Conservation (phyloP, 2,888 invertebrate genomes). For the Pemphredon lugubris region DNA sequence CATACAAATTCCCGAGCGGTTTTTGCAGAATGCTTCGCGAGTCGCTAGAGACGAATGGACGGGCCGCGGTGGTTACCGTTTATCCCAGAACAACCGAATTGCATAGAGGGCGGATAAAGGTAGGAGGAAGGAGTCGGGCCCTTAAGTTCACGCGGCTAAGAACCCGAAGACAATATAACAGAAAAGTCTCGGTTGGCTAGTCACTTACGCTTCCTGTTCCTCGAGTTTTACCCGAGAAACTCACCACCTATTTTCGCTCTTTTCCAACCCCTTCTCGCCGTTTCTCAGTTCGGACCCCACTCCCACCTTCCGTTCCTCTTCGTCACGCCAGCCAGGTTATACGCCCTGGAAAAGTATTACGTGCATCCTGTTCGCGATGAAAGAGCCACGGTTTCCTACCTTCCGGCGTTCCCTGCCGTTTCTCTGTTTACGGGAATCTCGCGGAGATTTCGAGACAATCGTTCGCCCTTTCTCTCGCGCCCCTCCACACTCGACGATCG, state of each 20-base stretch:
- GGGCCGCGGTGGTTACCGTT: not conserved
- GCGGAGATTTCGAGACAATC: not conserved
- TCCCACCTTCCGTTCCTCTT: constrained; percentile 50
- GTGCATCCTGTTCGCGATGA: constrained; percentile 60
- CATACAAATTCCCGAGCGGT: constrained; percentile 23
- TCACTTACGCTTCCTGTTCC: constrained; percentile 64
- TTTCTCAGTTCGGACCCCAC: constrained; percentile 6
- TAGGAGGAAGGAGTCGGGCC: not conserved
- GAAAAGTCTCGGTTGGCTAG: constrained; percentile 62
- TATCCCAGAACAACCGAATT: constrained; percentile 17
- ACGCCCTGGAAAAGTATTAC: constrained; percentile 47
- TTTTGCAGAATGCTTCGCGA: constrained; percentile 25
- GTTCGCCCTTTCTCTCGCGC: not conserved
- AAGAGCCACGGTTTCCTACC: constrained; percentile 50
- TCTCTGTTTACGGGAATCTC: constrained; percentile 4
- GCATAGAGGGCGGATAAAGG: constrained; percentile 1
- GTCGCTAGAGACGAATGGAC: constrained; percentile 30
- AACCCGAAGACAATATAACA: constrained; percentile 59
- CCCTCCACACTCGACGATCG: not conserved
- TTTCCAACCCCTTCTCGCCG: constrained; percentile 25
- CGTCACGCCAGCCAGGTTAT: constrained; percentile 47
- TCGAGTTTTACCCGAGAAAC: constrained; percentile 54
- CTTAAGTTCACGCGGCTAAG: constrained; percentile 15
- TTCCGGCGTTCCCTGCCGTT: too few relatives aligned
- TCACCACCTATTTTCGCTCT: constrained; percentile 43